These are phyloP conservation scores for Pontoporia blainvillei DNA, from an alignment of 2,113 vertebrate genomes.

Conservation along the genomic window DNA sequence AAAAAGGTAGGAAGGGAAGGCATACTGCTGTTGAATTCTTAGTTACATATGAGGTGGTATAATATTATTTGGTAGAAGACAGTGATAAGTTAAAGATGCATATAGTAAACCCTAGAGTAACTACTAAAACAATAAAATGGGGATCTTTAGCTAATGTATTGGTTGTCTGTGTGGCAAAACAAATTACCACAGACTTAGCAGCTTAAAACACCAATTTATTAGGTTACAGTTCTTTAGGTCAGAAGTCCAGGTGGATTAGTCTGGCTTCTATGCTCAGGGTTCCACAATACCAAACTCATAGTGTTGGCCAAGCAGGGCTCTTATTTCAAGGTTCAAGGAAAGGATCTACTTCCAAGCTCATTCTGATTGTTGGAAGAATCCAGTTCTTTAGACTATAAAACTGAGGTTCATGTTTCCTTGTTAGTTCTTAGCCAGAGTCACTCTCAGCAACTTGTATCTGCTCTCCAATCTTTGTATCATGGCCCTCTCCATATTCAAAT, in stretches of 20 bases:
- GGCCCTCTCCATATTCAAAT: neutral
- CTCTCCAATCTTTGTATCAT: neutral
- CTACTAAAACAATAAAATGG: neutral
- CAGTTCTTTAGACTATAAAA: neutral
- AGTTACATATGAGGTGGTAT: neutral
- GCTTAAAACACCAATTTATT: neutral
- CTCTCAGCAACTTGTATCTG: neutral
- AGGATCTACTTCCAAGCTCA: neutral
- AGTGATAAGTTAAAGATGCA: neutral
- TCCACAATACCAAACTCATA: neutral
- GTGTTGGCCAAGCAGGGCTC: neutral
- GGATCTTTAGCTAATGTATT: neutral
- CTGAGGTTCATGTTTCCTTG: neutral
- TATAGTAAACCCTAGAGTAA: neutral
- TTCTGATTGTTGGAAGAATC: neutral
- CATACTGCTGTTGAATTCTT: neutral
- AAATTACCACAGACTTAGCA: neutral
- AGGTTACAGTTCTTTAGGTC: neutral
- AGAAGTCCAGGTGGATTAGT: neutral
- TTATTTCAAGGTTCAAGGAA: neutral
- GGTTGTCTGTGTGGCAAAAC: neutral
- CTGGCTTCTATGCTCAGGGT: neutral
- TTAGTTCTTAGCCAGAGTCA: neutral
- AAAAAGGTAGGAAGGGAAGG: neutral
- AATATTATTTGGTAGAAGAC: neutral